Evolutionary conservation across 1,140 invertebrate genomes (phyloP).

Genomic region (Drusus annulatus): DNA sequence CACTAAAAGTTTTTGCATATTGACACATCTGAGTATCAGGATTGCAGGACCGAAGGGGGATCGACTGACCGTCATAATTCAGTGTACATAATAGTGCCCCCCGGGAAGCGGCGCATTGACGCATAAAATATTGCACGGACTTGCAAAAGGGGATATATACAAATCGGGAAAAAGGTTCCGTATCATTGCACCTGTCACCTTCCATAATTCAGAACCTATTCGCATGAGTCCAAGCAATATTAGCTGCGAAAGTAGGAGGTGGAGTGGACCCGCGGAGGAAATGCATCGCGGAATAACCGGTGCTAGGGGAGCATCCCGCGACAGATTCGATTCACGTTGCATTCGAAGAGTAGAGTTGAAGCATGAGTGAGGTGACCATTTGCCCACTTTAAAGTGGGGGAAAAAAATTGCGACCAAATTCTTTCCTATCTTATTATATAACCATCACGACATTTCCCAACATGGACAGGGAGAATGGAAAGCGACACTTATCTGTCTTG

Average conservation of each 20-base stretch:
- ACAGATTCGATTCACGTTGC: constrained; percentile 12
- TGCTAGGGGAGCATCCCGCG: neutral
- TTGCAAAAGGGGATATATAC: constrained; percentile 53
- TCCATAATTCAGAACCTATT: constrained; percentile 57
- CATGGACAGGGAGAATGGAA: too few species aligned
- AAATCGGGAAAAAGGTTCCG: constrained; percentile 58
- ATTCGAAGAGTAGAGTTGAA: neutral
- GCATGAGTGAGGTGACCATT: neutral
- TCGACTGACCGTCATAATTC: constrained; percentile 59
- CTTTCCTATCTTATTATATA: too few species aligned
- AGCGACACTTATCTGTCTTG: too few species aligned
- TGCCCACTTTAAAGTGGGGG: too few species aligned
- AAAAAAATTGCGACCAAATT: too few species aligned
- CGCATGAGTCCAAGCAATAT: constrained; percentile 53
- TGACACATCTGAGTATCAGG: constrained; percentile 43
- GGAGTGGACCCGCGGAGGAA: neutral
- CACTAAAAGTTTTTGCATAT: constrained; percentile 43
- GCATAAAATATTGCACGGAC: constrained; percentile 58
- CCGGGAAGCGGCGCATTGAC: constrained; percentile 56
- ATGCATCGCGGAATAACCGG: constrained; percentile 19
- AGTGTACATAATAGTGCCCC: constrained; percentile 57
- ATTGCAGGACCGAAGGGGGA: constrained; percentile 29
- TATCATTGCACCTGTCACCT: constrained; percentile 60
- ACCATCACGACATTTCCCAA: too few species aligned
- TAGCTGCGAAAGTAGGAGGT: constrained; percentile 25